Evolutionary conservation across 1,140 invertebrate species (phyloP).

Genomic region (Reticulitermes speratus): DNA sequence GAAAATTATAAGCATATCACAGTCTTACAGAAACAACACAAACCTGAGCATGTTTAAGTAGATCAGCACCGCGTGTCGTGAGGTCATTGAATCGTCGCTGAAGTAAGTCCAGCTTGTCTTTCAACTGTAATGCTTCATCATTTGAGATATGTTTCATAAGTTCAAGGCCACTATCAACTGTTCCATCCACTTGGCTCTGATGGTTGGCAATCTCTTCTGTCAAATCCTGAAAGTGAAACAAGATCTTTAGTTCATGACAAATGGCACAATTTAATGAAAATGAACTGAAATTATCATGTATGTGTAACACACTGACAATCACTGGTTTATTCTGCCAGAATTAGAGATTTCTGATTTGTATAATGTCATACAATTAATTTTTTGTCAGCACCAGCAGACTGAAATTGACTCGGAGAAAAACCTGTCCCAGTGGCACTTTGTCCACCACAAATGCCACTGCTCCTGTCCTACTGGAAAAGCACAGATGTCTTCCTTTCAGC

Average conservation of each 20-base stretch:
- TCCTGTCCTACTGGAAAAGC: too few species aligned
- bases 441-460: too few species aligned
- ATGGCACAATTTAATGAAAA: not conserved
- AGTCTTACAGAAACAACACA: not conserved
- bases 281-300: not conserved
- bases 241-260: slow-evolving; percentile 20
- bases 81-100: slow-evolving; percentile 88
- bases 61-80: slow-evolving; percentile 78
- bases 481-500: too few species aligned
- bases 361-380: too few species aligned
- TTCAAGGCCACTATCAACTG: slow-evolving; percentile 84
- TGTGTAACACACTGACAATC: not conserved
- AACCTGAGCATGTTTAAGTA: slow-evolving; percentile 77
- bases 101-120: slow-evolving; percentile 89
- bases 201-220: slow-evolving; percentile 88
- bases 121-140: slow-evolving; percentile 89
- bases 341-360: too few species aligned
- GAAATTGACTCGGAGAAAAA: not conserved
- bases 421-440: not conserved
- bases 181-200: slow-evolving; percentile 83
- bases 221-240: slow-evolving; percentile 58
- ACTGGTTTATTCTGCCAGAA: not conserved
- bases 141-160: slow-evolving; percentile 93
- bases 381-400: too few species aligned
- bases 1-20: too few species aligned